A percentile compares a stretch with the other conserved stretches of the same genome.
Conservation (phyloP, 2,113 vertebrate genomes). For the Calidris pygmaea region DNA sequence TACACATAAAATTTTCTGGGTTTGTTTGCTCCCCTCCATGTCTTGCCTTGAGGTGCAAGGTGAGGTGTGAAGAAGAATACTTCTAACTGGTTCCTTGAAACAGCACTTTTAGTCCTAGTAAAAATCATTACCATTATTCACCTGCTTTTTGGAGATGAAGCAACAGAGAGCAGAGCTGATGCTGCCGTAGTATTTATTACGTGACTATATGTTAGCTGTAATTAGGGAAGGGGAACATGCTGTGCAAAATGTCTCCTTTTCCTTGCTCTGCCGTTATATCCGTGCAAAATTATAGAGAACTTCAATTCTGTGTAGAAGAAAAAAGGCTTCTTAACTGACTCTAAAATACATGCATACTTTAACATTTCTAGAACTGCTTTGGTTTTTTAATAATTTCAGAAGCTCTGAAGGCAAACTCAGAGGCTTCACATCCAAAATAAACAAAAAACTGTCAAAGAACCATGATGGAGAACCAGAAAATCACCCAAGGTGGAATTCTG, state of each 20-base stretch:
- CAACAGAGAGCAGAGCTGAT: neutral
- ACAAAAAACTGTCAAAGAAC: neutral
- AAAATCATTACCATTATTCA: neutral
- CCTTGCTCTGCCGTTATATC: neutral
- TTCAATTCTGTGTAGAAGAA: neutral
- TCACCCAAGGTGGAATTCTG: neutral
- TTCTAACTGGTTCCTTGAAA: neutral
- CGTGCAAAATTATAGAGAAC: neutral
- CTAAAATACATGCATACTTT: neutral
- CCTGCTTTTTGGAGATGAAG: neutral
- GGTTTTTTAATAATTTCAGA: neutral
- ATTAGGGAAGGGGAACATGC: neutral
- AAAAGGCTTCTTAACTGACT: neutral
- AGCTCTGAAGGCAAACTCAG: neutral
- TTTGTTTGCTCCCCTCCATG: neutral
- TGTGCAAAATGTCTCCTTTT: neutral
- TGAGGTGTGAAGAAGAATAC: neutral
- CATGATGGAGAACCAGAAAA: neutral
- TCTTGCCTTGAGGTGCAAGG: neutral
- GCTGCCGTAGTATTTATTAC: neutral
- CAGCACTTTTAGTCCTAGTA: neutral
- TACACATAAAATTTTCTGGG: neutral
- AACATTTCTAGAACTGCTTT: neutral
- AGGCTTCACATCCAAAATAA: neutral
- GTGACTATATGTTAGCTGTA: neutral